These are phyloP conservation scores for Aulostomus chinensis DNA, from an alignment of 2,797 vertebrate species.

Conservation along the genomic window DNA sequence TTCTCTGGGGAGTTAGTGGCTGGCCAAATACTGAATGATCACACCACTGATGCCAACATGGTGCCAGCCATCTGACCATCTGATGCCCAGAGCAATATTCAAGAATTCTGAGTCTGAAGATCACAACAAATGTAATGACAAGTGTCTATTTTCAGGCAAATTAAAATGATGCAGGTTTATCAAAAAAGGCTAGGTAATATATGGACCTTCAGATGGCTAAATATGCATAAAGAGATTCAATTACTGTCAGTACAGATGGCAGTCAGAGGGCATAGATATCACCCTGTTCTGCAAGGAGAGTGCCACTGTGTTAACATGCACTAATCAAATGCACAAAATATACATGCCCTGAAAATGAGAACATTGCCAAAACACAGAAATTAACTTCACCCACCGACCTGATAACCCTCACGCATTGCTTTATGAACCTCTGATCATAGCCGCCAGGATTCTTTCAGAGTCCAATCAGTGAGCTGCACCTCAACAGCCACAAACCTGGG, in stretches of 20 bases:
- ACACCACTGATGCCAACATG: constrained; percentile 35
- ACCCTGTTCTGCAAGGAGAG: too few species aligned
- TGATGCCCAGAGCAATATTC: constrained; percentile 56
- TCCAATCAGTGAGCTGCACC: constrained; percentile 8
- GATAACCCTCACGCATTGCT: background rate
- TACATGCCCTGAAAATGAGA: background rate
- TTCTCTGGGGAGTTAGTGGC: constrained; percentile 51
- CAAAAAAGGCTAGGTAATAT: background rate
- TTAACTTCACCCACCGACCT: background rate
- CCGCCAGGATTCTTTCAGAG: constrained; percentile 4
- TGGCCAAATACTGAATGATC: constrained; percentile 60
- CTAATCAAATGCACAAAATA: constrained; percentile 5
- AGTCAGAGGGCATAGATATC: too few species aligned
- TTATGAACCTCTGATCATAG: background rate
- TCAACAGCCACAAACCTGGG: constrained; percentile 19
- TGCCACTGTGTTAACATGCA: too few species aligned
- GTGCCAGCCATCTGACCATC: constrained; percentile 63
- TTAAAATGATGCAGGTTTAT: too few species aligned
- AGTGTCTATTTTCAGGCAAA: too few species aligned
- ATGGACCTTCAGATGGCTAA: too few species aligned
- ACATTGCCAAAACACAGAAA: background rate
- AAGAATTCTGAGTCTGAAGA: constrained; percentile 35
- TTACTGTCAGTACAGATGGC: too few species aligned
- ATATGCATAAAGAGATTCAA: too few species aligned
- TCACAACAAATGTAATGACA: background rate